Base-by-base conservation (phyloP, 2,113 vertebrate species). In the Todiramphus saurophagus region DNA sequence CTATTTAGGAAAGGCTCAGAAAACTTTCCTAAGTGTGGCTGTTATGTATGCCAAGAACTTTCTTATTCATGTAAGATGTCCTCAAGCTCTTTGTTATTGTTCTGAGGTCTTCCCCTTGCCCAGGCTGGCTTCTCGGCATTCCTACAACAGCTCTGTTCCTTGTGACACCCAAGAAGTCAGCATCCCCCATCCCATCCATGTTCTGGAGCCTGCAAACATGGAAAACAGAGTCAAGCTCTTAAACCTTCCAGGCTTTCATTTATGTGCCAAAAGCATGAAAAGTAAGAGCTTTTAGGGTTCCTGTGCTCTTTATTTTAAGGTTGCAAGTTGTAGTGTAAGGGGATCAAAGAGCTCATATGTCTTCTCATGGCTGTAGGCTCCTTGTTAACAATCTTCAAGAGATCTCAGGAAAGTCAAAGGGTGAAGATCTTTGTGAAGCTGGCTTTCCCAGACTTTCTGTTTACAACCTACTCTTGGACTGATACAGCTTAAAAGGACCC, bases 41-140 rank as follows among this genome's bases (percentile, higher is more conserved):
- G 17, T 67, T 75, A 19, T 30, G 58, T 23, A 69, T 17, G 79
- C 93, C 96, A 97, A 96, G 84, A 93, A 93, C 84, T 96, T 96
- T 90, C 87, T 93, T 93, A 90, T 95, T 94, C 81, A 51, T 80
- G 84, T 82, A 91, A 95, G 94, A 88, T 80, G 91, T 91, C 84
- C 89, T 73, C 84, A 64, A 87, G 93, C 53, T 90, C 87, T 95
- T 87, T 41, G 37, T 87, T 96, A 90, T 97, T 97, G 96, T 95
- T 97, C 62, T 3, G 12, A 94, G 87, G 87, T 82, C 89, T 79
- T 96, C 53, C 48, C 69, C 69, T 93, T 2, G 0, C 83, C 77
- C 77, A 64, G 53, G 19, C 89, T 93, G 91, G 77, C 48, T 92
- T 96, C 87, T 91, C 12, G 0, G 14, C 69, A 48, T 91, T 96